Percentiles rank a stretch among this genome's conserved stretches.
Conservation (phyloP, 2,888 invertebrate genomes). For the Adineta ricciae region DNA sequence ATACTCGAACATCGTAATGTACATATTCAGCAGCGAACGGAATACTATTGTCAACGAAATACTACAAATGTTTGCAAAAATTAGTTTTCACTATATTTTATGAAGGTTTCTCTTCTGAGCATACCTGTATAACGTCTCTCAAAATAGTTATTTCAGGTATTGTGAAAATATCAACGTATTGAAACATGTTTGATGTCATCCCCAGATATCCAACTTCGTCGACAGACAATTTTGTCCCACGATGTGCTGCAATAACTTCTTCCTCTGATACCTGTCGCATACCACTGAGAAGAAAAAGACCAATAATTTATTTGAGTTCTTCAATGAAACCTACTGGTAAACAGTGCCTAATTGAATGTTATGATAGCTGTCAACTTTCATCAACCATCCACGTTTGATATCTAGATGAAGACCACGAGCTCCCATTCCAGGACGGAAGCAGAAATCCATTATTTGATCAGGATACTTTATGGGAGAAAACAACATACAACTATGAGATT, state of each 20-base stretch:
- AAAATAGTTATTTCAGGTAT: constrained; percentile 72
- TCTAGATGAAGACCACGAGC: constrained; percentile 95
- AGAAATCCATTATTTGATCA: constrained; percentile 63
- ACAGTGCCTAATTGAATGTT: constrained; percentile 91
- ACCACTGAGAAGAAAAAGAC: constrained; percentile 52
- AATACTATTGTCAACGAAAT: constrained; percentile 74
- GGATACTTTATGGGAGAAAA: constrained; percentile 64
- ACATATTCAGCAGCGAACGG: constrained; percentile 89
- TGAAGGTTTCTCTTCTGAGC: not conserved
- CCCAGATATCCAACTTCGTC: constrained; percentile 39
- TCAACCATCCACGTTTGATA: constrained; percentile 77
- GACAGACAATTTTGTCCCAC: constrained; percentile 50
- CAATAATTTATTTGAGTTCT: not conserved
- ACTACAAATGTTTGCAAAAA: constrained; percentile 49
- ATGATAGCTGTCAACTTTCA: constrained; percentile 87
- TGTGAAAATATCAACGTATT: constrained; percentile 87
- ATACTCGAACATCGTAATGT: constrained; percentile 69
- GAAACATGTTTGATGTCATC: constrained; percentile 64
- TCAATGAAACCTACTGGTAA: constrained; percentile 53
- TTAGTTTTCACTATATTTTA: not conserved
- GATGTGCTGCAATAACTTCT: constrained; percentile 74
- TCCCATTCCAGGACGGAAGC: constrained; percentile 84
- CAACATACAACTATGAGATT: not conserved
- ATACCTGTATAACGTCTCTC: not conserved
- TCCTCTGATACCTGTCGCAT: constrained; percentile 68